Base-by-base conservation (phyloP, 2,797 vertebrate genomes). In the Alca torda region DNA sequence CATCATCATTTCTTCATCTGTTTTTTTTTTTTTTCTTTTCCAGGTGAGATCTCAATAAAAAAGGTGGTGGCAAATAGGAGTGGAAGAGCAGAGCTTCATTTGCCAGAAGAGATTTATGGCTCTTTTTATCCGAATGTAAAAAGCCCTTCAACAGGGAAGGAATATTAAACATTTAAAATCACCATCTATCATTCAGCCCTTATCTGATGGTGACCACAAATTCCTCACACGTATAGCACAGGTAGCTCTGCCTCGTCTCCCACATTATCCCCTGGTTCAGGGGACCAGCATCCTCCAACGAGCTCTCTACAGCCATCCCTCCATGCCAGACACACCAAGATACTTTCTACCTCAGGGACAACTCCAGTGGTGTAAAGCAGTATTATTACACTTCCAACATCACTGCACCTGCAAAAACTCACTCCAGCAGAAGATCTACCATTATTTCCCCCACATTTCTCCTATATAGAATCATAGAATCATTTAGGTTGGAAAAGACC, bases 61-160 rank as follows among this genome's bases (percentile, higher is more conserved):
- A 31, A 7, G 7, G 46, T 6, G 30, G 9, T 21, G 23, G 19
- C n/a, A 24, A 11, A 30, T 28, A 41, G 51, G 65, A 84, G 76
- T 84, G 74, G 73, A 90, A 96, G 81, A 85, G 64, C 46, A 63
- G 28, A 95, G 59, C 48, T 94, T 77, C 68, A 14, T 91, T 76
- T 95, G 85, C 94, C 84, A 78, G 77, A 39, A 89, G 94, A 98
- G 97, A 98, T 98, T 97, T 98, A 98, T 96, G 84, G 94, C 78
- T 97, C 67, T 83, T 97, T 98, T 98, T 97, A 98, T 97, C 90
- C 46, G 13, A 97, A 93, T 67, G 95, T 93, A 93, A 97, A 96
- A 86, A 24, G 33, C 60, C 60, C 19, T 24, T 96, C 74, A 73
- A 23, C 84, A 61, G 63, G 89, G 93, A 96, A 85, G 80, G 93